Base-by-base conservation (phyloP, 1,140 invertebrate genomes). In the Lasioglossum baleicum region DNA sequence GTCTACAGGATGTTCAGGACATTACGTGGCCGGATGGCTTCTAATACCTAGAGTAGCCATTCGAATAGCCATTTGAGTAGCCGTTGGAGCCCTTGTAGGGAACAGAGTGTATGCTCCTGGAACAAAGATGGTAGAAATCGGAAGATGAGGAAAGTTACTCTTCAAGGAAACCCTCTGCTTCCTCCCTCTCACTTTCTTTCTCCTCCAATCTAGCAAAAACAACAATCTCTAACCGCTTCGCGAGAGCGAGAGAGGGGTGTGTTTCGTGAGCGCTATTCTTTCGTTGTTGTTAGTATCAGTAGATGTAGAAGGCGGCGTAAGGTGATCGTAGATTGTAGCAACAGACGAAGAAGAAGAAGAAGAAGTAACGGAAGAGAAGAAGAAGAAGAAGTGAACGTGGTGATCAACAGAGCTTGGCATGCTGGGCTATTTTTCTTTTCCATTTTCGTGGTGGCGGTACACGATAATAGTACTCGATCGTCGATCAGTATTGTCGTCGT, bases 41-140 rank as follows among this genome's bases (percentile, higher is more conserved):
- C 91, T 93, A 93, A 89, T 93, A 93, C 92, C 92, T 93, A 92
- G 92, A 92, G 92, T 93, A 93, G 90, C 92, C 91, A 92, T 92
- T 93, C 88, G 92, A 93, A 92, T 92, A 93, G 91, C 92, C 92
- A 90, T 93, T 93, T 85, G 92, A 92, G 91, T 93, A 93, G 90
- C 92, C 92, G 92, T 93, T 93, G 91, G 92, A 93, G 88, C 92
- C 92, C 91, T 93, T 93, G 92, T 92, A 92, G 87, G 92, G 91
- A 91, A 93, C 92, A 88, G 92, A 93, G 88, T 93, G 92, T 93
- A 93, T 93, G 91, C 92, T 93, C 91, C 92, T 93, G 92, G 91
- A 93, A 93, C 92, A 93, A 88, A 93, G 90, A 93, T 92, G 81
- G 89, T 90, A 86, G 90, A 92, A 93, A 92, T 88, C 89, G 90